These are phyloP conservation scores for Promerops cafer DNA, from an alignment of 2,113 vertebrate species.

Conservation along the genomic window DNA sequence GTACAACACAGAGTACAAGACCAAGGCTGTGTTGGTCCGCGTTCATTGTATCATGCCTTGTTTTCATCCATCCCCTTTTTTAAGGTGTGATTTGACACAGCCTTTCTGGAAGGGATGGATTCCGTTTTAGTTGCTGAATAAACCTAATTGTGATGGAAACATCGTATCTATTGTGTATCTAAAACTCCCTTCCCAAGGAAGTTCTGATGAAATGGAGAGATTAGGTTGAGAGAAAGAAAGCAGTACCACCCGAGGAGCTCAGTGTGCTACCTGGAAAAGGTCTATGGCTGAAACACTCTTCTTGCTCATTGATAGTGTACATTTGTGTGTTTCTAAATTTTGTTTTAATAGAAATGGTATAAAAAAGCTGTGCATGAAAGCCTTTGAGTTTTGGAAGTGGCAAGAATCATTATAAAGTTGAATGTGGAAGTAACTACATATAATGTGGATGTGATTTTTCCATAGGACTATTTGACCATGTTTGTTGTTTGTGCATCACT, in stretches of 20 bases:
- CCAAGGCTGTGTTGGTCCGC: not conserved
- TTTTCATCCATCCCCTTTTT: not conserved
- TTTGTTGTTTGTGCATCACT: not conserved
- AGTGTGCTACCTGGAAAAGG: not conserved
- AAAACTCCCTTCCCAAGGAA: too few relatives aligned
- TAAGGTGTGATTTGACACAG: not conserved
- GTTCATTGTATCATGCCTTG: not conserved
- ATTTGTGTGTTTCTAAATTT: not conserved
- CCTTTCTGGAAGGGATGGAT: not conserved
- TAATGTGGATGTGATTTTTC: not conserved
- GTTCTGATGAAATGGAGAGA: not conserved
- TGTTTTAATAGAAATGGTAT: not conserved
- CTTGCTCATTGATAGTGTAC: not conserved
- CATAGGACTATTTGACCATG: fast-evolving
- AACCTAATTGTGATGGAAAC: not conserved
- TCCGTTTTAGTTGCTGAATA: not conserved
- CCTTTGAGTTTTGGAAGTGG: not conserved
- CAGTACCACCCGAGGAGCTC: not conserved
- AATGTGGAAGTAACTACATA: not conserved
- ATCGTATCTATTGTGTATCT: not conserved
- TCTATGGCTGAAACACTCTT: not conserved
- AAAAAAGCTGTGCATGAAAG: not conserved
- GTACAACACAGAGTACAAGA: not conserved
- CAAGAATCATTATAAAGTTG: not conserved
- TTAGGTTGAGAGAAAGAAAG: not conserved